Evolutionary conservation across 2,113 vertebrate species (phyloP).

Genomic region (Colistium nudipinnis): DNA sequence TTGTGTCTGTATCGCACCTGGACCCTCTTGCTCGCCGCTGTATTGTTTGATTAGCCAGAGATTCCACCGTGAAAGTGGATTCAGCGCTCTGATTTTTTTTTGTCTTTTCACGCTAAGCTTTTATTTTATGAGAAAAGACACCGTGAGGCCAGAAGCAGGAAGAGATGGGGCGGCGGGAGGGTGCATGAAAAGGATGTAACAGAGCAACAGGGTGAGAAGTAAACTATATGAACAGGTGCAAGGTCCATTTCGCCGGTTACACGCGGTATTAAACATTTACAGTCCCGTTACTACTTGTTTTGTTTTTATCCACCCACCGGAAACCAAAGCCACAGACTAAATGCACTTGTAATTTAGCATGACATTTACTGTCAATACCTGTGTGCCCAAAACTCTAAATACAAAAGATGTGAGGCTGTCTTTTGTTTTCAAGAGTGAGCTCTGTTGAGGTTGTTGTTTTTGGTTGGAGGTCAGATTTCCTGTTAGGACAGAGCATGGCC

Average conservation of each 20-base stretch:
- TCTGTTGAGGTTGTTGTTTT: slow-evolving; percentile 65
- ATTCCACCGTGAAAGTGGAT: slow-evolving; percentile 61
- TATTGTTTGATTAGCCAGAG: slow-evolving; percentile 65
- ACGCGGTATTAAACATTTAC: slow-evolving; percentile 68
- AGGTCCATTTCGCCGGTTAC: slow-evolving; percentile 48
- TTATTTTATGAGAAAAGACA: slow-evolving; percentile 41
- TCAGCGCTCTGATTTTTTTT: slow-evolving; percentile 25
- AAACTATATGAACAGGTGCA: slow-evolving; percentile 42
- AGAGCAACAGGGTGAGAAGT: slow-evolving; percentile 31
- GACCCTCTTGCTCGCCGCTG: slow-evolving; percentile 10
- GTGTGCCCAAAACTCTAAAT: not conserved
- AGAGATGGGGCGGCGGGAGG: not conserved
- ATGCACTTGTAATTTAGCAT: not conserved
- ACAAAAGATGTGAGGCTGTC: slow-evolving; percentile 30
- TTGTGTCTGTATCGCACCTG: slow-evolving; percentile 35
- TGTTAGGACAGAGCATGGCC: slow-evolving; percentile 62
- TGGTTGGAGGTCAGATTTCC: slow-evolving; percentile 76
- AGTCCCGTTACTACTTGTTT: slow-evolving; percentile 27
- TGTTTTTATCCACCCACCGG: not conserved
- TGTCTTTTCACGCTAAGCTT: slow-evolving; percentile 29
- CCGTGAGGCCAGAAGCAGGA: slow-evolving; percentile 23
- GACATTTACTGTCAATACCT: slow-evolving; percentile 21
- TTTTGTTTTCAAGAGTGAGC: slow-evolving; percentile 57
- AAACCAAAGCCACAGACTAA: slow-evolving; percentile 10
- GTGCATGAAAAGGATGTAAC: slow-evolving; percentile 18